These are phyloP conservation scores for Petrophora chlorosata DNA, from an alignment of 2,888 invertebrate species.

Conservation along the genomic window DNA sequence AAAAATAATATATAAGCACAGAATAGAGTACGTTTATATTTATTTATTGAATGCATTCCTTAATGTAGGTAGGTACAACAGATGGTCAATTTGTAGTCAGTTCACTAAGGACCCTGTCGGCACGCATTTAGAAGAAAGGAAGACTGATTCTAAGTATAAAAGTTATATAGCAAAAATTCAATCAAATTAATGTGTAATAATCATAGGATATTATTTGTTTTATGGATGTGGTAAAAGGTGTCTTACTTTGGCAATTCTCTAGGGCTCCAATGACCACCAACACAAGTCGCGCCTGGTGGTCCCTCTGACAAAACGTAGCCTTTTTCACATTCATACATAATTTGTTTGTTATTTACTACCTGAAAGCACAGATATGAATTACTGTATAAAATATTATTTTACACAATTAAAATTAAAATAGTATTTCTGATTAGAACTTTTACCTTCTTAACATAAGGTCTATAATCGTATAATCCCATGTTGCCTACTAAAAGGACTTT, in stretches of 20 bases:
- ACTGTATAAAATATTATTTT: not conserved
- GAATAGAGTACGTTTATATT: no score
- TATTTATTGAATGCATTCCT: no score
- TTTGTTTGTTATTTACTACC: slow-evolving; percentile 95
- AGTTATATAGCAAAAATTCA: no score
- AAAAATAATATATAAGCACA: no score
- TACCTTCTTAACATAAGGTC: slow-evolving; percentile 95
- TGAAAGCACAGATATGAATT: slow-evolving; percentile 37
- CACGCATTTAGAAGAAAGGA: no score
- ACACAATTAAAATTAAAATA: not conserved
- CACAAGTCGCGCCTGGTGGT: slow-evolving; percentile 96
- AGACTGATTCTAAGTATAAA: no score
- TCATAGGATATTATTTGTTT: no score
- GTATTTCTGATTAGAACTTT: not conserved
- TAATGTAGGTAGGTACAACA: no score
- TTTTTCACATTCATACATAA: slow-evolving; percentile 97
- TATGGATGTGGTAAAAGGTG: no score
- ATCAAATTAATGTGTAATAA: no score
- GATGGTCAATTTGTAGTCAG: no score
- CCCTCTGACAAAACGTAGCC: slow-evolving; percentile 94
- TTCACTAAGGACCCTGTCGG: no score
- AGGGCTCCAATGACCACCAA: slow-evolving; percentile 97
- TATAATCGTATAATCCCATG: slow-evolving; percentile 97
- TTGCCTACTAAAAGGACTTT: slow-evolving; percentile 96
- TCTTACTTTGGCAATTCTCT: slow-evolving; percentile 90